phyloP scores from a whole-genome alignment of 1,140 invertebrate species.

The Scaptodrosophila lebanonensis region DNA sequence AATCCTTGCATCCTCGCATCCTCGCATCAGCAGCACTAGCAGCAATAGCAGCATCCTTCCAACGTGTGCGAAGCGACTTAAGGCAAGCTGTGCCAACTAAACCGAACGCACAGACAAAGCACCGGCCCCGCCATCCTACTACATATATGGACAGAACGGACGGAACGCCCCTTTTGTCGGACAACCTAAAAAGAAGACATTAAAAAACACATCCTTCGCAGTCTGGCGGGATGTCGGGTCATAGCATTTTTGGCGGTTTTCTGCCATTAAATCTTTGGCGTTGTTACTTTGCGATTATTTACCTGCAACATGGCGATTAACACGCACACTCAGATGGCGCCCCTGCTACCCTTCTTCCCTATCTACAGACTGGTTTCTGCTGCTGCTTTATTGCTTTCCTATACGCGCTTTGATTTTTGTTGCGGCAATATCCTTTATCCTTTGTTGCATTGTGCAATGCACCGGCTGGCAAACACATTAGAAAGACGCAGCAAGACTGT shows the following conservation, averaged over 20 bases:
- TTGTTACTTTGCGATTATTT: constrained; percentile 50
- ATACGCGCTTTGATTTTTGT: constrained; percentile 43
- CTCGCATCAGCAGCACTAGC: no score
- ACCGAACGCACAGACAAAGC: constrained; percentile 27
- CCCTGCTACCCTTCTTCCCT: background rate
- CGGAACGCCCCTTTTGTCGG: background rate
- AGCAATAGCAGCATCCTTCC: constrained; percentile 27
- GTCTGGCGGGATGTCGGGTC: no score
- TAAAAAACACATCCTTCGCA: background rate
- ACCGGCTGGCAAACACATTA: constrained; percentile 47
- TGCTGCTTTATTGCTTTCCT: constrained; percentile 34
- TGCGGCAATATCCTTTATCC: constrained; percentile 52
- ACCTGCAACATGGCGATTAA: constrained; percentile 48
- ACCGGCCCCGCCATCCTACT: background rate
- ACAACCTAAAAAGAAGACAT: background rate
- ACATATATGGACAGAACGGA: no score
- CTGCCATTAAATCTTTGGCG: constrained; percentile 17
- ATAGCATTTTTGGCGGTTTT: constrained; percentile 1
- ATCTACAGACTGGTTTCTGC: background rate
- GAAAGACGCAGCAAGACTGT: constrained; percentile 38
- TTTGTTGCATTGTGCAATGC: constrained; percentile 44
- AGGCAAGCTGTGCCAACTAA: constrained; percentile 53
- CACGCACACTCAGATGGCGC: constrained; percentile 37
- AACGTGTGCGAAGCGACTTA: constrained; percentile 18
- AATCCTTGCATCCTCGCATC: no score